Percentiles rank a stretch among this genome's conserved stretches.
Conservation (phyloP, 2,797 vertebrate species). For the Phylloscopus collybita region DNA sequence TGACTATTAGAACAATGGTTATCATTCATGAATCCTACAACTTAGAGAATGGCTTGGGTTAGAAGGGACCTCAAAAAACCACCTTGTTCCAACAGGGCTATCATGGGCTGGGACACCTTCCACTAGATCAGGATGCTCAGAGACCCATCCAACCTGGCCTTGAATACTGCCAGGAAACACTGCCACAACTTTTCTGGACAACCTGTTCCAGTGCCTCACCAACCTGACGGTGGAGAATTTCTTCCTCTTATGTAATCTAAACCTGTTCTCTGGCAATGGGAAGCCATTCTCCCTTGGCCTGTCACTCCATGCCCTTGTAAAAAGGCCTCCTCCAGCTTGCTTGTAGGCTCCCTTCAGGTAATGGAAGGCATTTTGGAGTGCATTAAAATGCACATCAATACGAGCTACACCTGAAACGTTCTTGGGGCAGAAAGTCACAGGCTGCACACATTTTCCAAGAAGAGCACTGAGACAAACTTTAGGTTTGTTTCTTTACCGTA, state of each 20-base stretch:
- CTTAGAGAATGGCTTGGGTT: neutral
- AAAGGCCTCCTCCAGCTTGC: neutral
- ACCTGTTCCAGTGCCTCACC: neutral
- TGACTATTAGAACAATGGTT: neutral
- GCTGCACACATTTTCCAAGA: neutral
- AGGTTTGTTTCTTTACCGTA: neutral
- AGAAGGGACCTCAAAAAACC: neutral
- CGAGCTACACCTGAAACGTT: neutral
- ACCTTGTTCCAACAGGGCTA: fast-evolving
- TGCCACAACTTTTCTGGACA: neutral
- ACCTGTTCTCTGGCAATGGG: neutral
- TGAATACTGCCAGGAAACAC: neutral
- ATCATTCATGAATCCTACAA: neutral
- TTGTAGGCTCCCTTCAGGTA: neutral
- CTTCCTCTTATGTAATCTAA: neutral
- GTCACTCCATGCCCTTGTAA: neutral
- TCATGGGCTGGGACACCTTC: neutral
- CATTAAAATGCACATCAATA: neutral
- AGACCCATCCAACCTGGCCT: neutral
- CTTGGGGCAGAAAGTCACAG: neutral
- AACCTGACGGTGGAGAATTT: neutral
- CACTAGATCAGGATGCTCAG: neutral
- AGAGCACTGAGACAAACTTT: neutral
- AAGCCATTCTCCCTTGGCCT: neutral
- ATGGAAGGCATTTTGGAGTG: neutral